Conservation (phyloP, 2,888 invertebrate species). For the Clanis bilineata region DNA sequence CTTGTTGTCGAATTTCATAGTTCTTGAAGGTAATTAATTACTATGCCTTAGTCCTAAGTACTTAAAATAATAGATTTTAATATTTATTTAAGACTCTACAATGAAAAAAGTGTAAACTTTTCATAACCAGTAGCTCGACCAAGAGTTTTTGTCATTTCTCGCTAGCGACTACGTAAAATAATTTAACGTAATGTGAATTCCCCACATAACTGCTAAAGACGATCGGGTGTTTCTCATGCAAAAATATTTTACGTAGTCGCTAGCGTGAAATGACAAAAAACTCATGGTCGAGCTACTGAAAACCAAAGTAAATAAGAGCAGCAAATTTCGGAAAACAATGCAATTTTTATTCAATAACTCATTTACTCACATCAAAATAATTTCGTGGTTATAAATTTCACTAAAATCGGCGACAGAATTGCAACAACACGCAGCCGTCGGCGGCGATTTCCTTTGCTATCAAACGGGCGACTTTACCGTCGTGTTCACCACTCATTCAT, state of each 20-base stretch:
- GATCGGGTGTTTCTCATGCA: no score
- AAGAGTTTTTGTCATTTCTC: no score
- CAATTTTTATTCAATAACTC: not conserved
- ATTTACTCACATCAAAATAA: not conserved
- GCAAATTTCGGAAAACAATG: not conserved
- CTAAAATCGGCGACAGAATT: slow-evolving; percentile 10
- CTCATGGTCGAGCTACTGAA: no score
- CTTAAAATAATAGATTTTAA: no score
- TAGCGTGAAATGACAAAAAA: no score
- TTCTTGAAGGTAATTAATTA: no score
- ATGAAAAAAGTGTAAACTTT: not conserved
- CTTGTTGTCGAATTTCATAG: no score
- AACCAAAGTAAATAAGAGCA: not conserved
- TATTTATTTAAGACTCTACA: not conserved
- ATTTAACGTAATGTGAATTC: no score
- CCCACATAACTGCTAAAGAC: no score
- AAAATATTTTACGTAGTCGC: no score
- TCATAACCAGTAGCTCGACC: not conserved
- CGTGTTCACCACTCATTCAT: slow-evolving; percentile 40
- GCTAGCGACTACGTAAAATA: no score
- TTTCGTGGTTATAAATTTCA: not conserved
- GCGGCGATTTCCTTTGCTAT: slow-evolving; percentile 35
- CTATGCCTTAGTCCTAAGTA: no score
- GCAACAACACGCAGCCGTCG: slow-evolving; percentile 23
- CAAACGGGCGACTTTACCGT: slow-evolving; percentile 45